phyloP scores from a whole-genome alignment of 1,140 invertebrate species.

The Cyclargus thomasi region DNA sequence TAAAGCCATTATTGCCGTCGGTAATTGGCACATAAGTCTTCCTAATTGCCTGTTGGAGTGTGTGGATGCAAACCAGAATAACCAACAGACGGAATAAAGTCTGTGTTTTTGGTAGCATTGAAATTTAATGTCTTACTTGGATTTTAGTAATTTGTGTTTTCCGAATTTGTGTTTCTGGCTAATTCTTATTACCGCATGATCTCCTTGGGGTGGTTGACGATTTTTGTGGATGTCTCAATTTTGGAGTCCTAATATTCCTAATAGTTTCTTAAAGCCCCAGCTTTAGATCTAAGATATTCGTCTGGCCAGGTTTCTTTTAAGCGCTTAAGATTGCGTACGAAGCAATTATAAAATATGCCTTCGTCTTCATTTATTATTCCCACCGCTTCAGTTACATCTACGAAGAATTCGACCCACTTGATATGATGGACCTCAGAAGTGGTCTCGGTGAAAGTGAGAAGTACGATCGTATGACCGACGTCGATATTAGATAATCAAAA shows the following conservation, averaged over 20 bases:
- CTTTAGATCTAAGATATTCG: no score
- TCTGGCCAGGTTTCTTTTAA: no score
- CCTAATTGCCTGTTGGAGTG: not conserved
- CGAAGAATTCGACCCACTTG: conserved; percentile 44
- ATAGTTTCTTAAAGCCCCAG: no score
- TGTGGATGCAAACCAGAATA: not conserved
- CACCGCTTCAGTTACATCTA: conserved; percentile 17
- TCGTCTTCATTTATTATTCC: not conserved
- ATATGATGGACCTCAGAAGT: conserved; percentile 26
- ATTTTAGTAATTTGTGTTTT: not conserved
- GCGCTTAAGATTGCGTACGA: not conserved
- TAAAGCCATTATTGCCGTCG: not conserved
- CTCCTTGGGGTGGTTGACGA: no score
- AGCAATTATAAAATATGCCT: not conserved
- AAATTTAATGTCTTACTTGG: not conserved
- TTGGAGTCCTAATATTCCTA: no score
- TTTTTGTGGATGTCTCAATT: no score
- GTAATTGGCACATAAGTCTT: not conserved
- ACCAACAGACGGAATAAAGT: not conserved
- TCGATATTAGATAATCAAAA: conserved; percentile 58
- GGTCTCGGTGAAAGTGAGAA: conserved; percentile 60
- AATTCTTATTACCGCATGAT: no score
- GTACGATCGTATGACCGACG: conserved; percentile 38
- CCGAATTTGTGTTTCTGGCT: no score
- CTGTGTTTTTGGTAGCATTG: conserved; percentile 1